These are phyloP conservation scores for Etheostoma spectabile DNA, from an alignment of 2,113 vertebrate genomes.

Conservation along the genomic window DNA sequence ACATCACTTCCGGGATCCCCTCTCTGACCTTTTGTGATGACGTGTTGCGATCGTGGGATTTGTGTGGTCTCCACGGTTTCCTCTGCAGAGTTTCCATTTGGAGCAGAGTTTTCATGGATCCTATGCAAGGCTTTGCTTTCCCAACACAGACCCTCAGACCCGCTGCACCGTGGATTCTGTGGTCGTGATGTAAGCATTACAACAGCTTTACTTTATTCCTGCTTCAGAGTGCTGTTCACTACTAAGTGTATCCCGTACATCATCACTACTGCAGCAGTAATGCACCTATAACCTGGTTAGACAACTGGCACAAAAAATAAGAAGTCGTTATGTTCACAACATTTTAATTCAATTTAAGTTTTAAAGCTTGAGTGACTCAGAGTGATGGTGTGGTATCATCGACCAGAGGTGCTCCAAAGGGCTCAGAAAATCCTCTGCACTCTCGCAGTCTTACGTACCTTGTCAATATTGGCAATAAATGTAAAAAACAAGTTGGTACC, in stretches of 20 bases:
- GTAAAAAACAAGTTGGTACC: neutral
- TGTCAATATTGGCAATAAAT: neutral
- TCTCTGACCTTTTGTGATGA: constrained; percentile 64
- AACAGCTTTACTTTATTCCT: neutral
- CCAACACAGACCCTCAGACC: neutral
- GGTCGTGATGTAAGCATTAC: neutral
- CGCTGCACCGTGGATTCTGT: neutral
- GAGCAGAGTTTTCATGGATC: constrained; percentile 7
- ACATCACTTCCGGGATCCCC: constrained; percentile 70
- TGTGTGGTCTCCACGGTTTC: constrained; percentile 54
- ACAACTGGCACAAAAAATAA: neutral
- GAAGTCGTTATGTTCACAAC: neutral
- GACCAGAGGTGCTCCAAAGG: neutral
- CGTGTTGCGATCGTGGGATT: constrained; percentile 58
- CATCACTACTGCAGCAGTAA: neutral
- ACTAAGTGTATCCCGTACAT: neutral
- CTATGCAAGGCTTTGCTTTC: neutral
- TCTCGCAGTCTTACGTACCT: no score
- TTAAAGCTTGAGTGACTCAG: neutral
- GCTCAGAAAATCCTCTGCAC: neutral
- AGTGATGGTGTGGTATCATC: neutral
- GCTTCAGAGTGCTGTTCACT: neutral
- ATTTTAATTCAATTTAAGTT: neutral
- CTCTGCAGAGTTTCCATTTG: constrained; percentile 44
- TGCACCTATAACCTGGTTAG: neutral